Percentiles rank a stretch among this genome's conserved stretches.
Evolutionary conservation across 92 coral and sea anemone genomes (phyloP).

Genomic region (Parazoanthus darwini): DNA sequence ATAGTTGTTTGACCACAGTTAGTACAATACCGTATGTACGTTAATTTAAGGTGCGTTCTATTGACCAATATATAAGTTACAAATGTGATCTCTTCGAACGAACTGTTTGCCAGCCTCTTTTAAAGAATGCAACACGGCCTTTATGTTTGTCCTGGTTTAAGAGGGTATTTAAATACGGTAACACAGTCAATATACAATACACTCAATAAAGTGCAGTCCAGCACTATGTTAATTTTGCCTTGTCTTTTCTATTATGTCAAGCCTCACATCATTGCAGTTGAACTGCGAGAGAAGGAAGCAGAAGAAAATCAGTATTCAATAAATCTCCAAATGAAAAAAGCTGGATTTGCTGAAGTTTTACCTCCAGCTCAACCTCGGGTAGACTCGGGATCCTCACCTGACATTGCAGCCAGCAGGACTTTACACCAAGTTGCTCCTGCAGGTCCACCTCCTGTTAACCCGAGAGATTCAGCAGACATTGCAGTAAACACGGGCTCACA

Average conservation of each 20-base stretch:
- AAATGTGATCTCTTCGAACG: too few relatives aligned
- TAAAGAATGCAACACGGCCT: too few relatives aligned
- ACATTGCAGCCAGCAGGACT: neutral
- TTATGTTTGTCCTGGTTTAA: too few relatives aligned
- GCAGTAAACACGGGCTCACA: too few relatives aligned
- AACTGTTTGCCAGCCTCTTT: too few relatives aligned
- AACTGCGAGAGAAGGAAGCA: constrained; percentile 2
- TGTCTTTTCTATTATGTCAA: neutral
- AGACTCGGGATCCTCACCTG: neutral
- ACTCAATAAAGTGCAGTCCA: too few relatives aligned
- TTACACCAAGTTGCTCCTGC: neutral
- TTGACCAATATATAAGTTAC: too few relatives aligned
- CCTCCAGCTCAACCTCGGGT: neutral
- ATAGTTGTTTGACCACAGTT: neutral
- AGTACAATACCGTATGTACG: neutral
- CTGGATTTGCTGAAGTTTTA: constrained; percentile 21
- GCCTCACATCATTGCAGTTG: constrained; percentile 18
- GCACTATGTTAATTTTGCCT: neutral
- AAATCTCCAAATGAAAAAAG: constrained; percentile 11
- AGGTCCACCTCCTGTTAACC: neutral
- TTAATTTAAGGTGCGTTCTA: too few relatives aligned
- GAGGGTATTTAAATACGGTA: neutral
- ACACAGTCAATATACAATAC: too few relatives aligned
- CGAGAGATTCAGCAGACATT: too few relatives aligned
- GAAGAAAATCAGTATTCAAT: neutral